Conservation (phyloP, 2,797 vertebrate genomes). For the Acomys russatus region DNA sequence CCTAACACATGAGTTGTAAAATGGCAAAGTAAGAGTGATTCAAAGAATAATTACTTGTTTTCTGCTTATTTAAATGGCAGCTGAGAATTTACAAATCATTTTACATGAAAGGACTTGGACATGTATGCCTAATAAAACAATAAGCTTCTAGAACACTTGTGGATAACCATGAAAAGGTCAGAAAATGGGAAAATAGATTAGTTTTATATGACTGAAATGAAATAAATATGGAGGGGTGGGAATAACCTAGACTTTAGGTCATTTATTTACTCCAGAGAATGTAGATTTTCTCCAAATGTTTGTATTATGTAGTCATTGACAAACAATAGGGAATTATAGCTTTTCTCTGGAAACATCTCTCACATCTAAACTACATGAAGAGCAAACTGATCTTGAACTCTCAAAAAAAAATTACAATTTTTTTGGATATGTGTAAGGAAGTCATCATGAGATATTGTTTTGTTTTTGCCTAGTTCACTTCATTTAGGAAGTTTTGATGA, state of each 20-base stretch:
- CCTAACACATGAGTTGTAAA: not conserved
- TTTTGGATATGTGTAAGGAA: not conserved
- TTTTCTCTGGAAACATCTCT: not conserved
- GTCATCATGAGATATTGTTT: not conserved
- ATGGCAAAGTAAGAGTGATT: not conserved
- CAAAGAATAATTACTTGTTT: not conserved
- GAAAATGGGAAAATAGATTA: not conserved
- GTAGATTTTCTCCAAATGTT: not conserved
- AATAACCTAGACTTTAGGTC: not conserved
- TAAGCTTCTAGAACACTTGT: not conserved
- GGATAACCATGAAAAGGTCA: not conserved
- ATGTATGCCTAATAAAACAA: not conserved
- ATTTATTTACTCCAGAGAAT: not conserved
- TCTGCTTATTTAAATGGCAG: not conserved
- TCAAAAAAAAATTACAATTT: not conserved
- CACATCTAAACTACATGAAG: not conserved
- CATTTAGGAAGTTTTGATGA: not conserved
- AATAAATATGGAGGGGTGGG: not conserved
- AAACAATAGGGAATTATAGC: not conserved
- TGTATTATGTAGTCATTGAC: not conserved
- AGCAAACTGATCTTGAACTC: not conserved
- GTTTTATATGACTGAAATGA: not conserved
- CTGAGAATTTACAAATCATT: not conserved
- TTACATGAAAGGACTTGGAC: not conserved
- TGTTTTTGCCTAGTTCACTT: not conserved